Conservation (phyloP, 2,888 invertebrate species). For the Synanthedon formicaeformis region DNA sequence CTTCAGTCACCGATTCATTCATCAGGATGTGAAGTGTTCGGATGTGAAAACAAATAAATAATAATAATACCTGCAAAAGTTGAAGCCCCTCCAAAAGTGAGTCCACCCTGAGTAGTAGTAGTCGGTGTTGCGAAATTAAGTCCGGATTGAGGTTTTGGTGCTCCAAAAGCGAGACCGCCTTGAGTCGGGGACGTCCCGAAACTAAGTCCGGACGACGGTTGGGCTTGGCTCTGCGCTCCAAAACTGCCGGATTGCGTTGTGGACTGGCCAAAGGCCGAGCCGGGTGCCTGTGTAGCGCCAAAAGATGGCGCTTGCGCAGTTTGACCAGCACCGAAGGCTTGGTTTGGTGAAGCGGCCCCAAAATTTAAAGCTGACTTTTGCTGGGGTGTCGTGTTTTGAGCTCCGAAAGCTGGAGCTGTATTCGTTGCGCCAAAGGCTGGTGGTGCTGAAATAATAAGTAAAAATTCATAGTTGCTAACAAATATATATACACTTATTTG, state of each 20-base stretch:
- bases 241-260: constrained; percentile 1
- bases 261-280: constrained; percentile 2
- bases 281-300: constrained; percentile 2
- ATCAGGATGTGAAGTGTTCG: too few species aligned
- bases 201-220: constrained; percentile 2
- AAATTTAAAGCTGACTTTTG: background rate
- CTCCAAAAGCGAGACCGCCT: background rate
- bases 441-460: constrained; percentile 4
- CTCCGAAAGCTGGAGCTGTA: constrained; percentile 6
- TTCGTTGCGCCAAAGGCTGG: constrained; percentile 14
- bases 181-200: constrained; percentile 5
- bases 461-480: too few species aligned
- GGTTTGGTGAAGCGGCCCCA: constrained; percentile 2
- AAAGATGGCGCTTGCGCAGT: constrained; percentile 7
- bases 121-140: constrained; percentile 3
- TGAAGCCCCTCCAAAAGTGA: constrained; percentile 5
- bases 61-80: too few species aligned
- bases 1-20: too few species aligned
- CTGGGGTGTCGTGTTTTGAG: constrained; percentile 3
- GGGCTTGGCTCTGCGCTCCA: background rate
- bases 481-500: too few species aligned
- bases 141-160: constrained; percentile 1
- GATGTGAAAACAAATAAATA: too few species aligned
- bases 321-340: constrained; percentile 2
- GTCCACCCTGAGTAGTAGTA: constrained; percentile 5